These are phyloP conservation scores for Spheniscus mendiculus DNA, from an alignment of 2,113 vertebrate species.

Conservation along the genomic window DNA sequence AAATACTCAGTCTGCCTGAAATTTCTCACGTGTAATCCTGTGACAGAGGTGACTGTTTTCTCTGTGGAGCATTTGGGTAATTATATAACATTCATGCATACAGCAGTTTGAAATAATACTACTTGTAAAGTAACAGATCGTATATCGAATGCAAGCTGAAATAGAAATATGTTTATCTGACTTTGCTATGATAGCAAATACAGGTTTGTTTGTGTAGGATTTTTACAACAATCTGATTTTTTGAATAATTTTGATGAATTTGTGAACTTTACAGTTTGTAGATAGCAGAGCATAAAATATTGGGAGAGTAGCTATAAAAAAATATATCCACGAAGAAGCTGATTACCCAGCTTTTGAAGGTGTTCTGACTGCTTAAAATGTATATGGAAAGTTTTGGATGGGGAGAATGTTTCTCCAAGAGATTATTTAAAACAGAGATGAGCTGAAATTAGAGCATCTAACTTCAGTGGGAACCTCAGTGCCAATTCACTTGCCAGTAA, in stretches of 20 bases:
- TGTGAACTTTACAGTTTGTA: neutral
- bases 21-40: neutral
- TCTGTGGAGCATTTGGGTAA: neutral
- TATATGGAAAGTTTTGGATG: neutral
- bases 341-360: neutral
- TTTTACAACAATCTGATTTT: neutral
- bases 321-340: neutral
- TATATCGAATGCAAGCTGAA: neutral
- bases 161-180: neutral
- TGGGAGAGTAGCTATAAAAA: neutral
- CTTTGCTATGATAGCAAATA: neutral
- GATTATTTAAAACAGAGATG: neutral
- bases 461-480: neutral
- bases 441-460: neutral
- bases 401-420: neutral
- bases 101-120: neutral
- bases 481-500: neutral
- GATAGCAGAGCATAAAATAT: neutral
- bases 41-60: constrained; percentile 22
- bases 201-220: neutral
- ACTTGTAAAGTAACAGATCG: neutral
- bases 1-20: neutral
- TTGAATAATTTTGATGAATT: neutral
- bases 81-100: neutral
- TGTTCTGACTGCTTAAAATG: neutral